Base-by-base conservation (phyloP, 2,113 vertebrate species). In the Xenopus laevis region DNA sequence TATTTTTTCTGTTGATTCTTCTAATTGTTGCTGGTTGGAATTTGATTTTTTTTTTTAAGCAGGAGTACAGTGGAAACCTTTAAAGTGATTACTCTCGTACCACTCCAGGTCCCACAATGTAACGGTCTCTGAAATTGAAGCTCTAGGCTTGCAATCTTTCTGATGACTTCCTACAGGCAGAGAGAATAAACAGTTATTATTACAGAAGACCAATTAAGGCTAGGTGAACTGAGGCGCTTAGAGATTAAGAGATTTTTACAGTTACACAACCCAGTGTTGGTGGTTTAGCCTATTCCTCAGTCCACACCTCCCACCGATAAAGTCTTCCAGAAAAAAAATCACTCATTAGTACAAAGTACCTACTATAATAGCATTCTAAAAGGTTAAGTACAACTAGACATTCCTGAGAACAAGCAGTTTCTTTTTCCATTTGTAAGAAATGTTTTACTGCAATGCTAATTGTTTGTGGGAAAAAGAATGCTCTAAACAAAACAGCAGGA, bases 151-250 rank as follows among this genome's bases (percentile, higher is more conserved):
- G 18, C 33, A 67, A 77, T 77, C 66, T 69, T 44, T 53, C 45
- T 64, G 74, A 77, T 77, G 74, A 70, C 67, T 77, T 63, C 62
- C 74, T 77, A 64, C 67, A 64, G 74, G 74, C 67, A 70, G 47
- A 21, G 58, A 64, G 55, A 77, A 70, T 69, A 77, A 77, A 77
- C 67, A 69, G 74, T 64, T 77, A 62, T 77, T 77, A 69, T 70
- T 70, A 64, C 60, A 64, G 3, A 50, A 70, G 59, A 62, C 50
- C 67, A 77, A 77, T 77, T 77, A 77, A 63, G 59, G 50, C 47
- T 63, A 69, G 65, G 65, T 75, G 72, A 75, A 68, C 58, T 52
- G 23, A 75, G 67, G 74, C 59, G 60, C 74, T 23, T 15, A 57
- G 13, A 46, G 67, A 64, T 57, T 44, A 77, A 69, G 65, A 30